Base-by-base conservation (phyloP, 2,113 vertebrate genomes). In the Embiotoca jacksoni region DNA sequence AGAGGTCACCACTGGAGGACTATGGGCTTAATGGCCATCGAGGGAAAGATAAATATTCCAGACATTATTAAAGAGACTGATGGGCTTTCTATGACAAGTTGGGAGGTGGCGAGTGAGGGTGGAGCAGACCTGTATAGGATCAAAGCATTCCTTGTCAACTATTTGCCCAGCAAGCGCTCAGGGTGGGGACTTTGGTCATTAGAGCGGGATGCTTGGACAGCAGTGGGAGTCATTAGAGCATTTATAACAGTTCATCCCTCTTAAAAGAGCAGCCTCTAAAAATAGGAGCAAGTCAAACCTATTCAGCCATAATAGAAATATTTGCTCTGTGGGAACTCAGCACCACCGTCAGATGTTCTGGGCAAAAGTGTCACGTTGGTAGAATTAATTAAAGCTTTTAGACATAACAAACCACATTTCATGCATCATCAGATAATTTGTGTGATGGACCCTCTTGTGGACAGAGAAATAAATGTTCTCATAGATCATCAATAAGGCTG, bases 11-110 rank as follows among this genome's bases (percentile, higher is more conserved):
- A 7, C 52, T 76, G 53, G 4, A 62, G 64, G 80, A 91, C 89
- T 89, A 83, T 74, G 64, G 80, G 46, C 77, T 77, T 66, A 76
- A 86, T 62, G 77, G 53, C 60, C 86, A 79, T 81, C 80, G 57
- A 73, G 78, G 80, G 86, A 80, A 91, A 89, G 82, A 90, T 80
- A 92, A 89, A 87, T 91, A 82, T 66, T 83, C 39, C 57, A 49
- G 77, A 86, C 35, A 50, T 82, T 81, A 86, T 89, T 83, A 75
- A 81, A 56, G 49, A 70, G 62, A 52, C 79, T 62, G 62, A 65
- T 75, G 76, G 78, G 39, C 54, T 63, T 76, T 84, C 73, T 84
- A 55, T 63, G 69, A 83, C 15, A 46, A 67, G 63, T 30, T 1
- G 3, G 44, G 64, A 32, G 80, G n/a, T n/a, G n/a, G 66, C 23